Percentiles rank a stretch among this genome's conserved stretches.
Conservation (phyloP, 2,797 vertebrate genomes). For the Tapirus indicus region DNA sequence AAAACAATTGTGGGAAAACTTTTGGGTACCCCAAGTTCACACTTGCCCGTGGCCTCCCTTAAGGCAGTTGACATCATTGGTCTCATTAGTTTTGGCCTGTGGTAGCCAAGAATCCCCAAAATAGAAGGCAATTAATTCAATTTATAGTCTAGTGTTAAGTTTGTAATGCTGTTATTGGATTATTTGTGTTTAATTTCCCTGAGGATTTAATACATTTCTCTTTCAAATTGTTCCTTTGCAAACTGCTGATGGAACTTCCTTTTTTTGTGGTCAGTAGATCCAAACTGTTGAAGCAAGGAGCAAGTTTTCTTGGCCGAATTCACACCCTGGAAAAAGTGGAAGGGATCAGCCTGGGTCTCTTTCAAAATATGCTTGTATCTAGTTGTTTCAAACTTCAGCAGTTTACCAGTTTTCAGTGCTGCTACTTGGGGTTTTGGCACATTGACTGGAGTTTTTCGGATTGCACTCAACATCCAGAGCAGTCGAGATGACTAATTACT, state of each 20-base stretch:
- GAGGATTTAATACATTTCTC: conserved; percentile 80
- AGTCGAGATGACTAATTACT: not conserved
- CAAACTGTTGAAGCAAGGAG: conserved; percentile 72
- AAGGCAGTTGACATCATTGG: not conserved
- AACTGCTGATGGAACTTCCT: conserved; percentile 77
- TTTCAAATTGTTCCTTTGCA: conserved; percentile 79
- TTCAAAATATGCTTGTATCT: not conserved
- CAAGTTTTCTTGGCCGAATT: conserved; percentile 50
- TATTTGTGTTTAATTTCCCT: conserved; percentile 82
- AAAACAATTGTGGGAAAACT: not conserved
- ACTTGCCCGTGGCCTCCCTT: not conserved
- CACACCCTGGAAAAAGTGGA: not conserved
- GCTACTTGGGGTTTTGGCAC: not conserved
- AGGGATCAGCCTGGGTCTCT: not conserved
- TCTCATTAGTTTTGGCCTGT: conserved; percentile 65
- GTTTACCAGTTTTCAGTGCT: not conserved
- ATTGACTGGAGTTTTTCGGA: not conserved
- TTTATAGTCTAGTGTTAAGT: conserved; percentile 75
- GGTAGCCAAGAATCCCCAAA: conserved; percentile 45
- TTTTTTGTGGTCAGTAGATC: conserved; percentile 74
- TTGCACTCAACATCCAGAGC: not conserved
- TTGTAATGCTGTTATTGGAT: conserved; percentile 75
- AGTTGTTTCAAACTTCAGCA: not conserved
- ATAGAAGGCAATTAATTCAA: conserved; percentile 79
- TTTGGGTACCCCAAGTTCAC: not conserved